Evolutionary conservation across 92 coral and sea anemone species (phyloP).

Genomic region (Umimayanthus kanabou): DNA sequence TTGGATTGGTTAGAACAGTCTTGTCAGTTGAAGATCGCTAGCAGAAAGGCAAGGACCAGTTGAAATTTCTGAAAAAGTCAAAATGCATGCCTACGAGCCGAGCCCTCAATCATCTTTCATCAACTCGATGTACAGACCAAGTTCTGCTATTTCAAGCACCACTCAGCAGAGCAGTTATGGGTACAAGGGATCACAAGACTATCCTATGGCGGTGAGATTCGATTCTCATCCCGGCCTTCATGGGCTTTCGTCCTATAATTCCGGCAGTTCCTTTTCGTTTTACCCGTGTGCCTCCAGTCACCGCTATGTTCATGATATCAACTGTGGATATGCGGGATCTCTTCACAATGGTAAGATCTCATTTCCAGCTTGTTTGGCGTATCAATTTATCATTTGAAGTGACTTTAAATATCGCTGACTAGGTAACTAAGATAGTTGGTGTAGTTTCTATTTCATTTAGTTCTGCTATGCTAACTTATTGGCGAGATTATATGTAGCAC

Average conservation of each 20-base stretch:
- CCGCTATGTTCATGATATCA: slow-evolving; percentile 85
- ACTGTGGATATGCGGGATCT: slow-evolving; percentile 85
- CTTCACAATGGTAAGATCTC: slow-evolving; percentile 75
- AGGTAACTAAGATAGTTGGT: not conserved
- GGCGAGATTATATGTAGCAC: not conserved
- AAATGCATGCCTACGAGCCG: slow-evolving; percentile 83
- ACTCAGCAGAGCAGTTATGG: slow-evolving; percentile 61
- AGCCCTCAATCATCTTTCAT: slow-evolving; percentile 73
- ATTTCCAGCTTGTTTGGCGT: slow-evolving; percentile 4
- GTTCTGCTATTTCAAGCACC: slow-evolving; percentile 61
- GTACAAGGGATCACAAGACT: slow-evolving; percentile 73
- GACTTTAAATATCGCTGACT: slow-evolving; percentile 17
- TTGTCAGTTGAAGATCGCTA: slow-evolving; percentile 23
- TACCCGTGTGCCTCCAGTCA: slow-evolving; percentile 87
- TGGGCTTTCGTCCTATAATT: slow-evolving; percentile 74
- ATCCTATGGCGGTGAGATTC: slow-evolving; percentile 86
- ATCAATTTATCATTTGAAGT: slow-evolving; percentile 30
- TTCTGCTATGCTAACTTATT: not conserved
- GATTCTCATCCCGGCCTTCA: slow-evolving; percentile 83
- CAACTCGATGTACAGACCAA: slow-evolving; percentile 86
- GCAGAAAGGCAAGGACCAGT: slow-evolving; percentile 19
- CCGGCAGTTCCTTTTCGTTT: slow-evolving; percentile 73
- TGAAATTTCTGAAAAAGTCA: not conserved
- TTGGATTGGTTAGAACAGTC: slow-evolving; percentile 64
- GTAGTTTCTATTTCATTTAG: not conserved